A percentile compares a stretch with the other conserved stretches of the same genome.
These are phyloP conservation scores for Ceuthmochares aereus DNA, from an alignment of 2,113 vertebrate species.

Conservation along the genomic window DNA sequence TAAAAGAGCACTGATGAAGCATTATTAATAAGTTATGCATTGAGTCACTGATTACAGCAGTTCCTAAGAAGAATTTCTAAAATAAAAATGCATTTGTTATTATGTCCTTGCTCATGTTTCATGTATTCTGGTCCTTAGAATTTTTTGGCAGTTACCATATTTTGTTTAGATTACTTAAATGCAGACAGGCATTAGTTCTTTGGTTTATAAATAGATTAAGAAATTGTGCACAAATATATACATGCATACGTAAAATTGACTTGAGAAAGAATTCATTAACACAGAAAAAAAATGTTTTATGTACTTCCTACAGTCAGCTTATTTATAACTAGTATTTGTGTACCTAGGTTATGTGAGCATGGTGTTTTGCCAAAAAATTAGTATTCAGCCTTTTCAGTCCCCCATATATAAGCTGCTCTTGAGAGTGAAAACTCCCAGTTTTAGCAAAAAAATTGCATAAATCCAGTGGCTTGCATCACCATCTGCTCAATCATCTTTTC, in stretches of 20 bases:
- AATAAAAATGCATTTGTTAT: conserved; percentile 26
- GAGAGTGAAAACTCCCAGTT: conserved; percentile 43
- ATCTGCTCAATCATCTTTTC: conserved; percentile 73
- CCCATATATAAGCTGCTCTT: conserved; percentile 8
- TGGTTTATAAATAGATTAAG: conserved; percentile 28
- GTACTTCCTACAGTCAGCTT: conserved; percentile 33
- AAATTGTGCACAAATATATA: neutral
- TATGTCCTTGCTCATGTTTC: neutral
- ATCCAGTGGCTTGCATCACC: conserved; percentile 68
- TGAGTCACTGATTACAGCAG: conserved; percentile 49
- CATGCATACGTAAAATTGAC: neutral
- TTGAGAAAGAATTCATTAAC: conserved; percentile 22
- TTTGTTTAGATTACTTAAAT: conserved; percentile 41
- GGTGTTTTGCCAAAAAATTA: conserved; percentile 46
- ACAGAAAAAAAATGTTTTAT: conserved; percentile 29
- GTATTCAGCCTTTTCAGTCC: conserved; percentile 50
- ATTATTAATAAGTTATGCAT: conserved; percentile 51
- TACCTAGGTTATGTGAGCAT: conserved; percentile 39
- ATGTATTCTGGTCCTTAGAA: neutral
- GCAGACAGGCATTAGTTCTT: neutral
- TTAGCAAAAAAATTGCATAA: conserved; percentile 59
- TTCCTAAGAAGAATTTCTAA: conserved; percentile 37
- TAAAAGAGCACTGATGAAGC: conserved; percentile 37
- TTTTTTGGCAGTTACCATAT: neutral
- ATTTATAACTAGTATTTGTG: conserved; percentile 56